Evolutionary conservation across 2,888 invertebrate genomes (phyloP).

Genomic region (Mesorhabditis spiculigera): DNA sequence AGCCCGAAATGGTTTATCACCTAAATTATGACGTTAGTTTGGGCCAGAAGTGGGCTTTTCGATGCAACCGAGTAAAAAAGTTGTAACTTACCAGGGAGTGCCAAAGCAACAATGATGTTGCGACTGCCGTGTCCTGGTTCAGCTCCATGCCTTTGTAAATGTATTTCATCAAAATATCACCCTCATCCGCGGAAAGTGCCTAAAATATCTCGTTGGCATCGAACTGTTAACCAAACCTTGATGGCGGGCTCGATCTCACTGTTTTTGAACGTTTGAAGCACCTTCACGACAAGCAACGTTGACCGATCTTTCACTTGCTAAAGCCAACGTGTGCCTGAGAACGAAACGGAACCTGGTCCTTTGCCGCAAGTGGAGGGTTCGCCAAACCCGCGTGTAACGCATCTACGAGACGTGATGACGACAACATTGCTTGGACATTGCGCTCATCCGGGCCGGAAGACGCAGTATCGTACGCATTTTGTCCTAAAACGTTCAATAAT

Average conservation of each 20-base stretch:
- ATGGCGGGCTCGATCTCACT: constrained; percentile 44
- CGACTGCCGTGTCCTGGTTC: constrained; percentile 38
- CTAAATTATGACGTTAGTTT: constrained; percentile 16
- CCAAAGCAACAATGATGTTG: constrained; percentile 47
- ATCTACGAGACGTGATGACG: constrained; percentile 36
- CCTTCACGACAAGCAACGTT: constrained; percentile 38
- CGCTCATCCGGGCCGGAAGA: constrained; percentile 36
- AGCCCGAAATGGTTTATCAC: constrained; percentile 45
- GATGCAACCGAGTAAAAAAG: no score
- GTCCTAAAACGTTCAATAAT: constrained; percentile 14
- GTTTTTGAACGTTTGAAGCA: constrained; percentile 45
- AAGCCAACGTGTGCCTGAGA: neutral
- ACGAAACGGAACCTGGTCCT: constrained; percentile 39
- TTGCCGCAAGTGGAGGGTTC: constrained; percentile 46
- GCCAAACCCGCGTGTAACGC: constrained; percentile 46
- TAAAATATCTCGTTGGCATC: constrained; percentile 10
- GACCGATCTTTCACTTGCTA: constrained; percentile 40
- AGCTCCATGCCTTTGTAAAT: constrained; percentile 54
- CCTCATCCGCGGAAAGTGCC: constrained; percentile 42
- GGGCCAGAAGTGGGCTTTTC: neutral
- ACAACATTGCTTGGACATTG: constrained; percentile 23
- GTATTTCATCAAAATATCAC: constrained; percentile 52
- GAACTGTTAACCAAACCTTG: constrained; percentile 12
- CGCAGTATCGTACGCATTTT: constrained; percentile 22
- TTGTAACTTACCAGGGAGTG: constrained; percentile 34